These are phyloP conservation scores for Gambusia yucatana DNA, from an alignment of 2,797 vertebrate species.

Conservation along the genomic window DNA sequence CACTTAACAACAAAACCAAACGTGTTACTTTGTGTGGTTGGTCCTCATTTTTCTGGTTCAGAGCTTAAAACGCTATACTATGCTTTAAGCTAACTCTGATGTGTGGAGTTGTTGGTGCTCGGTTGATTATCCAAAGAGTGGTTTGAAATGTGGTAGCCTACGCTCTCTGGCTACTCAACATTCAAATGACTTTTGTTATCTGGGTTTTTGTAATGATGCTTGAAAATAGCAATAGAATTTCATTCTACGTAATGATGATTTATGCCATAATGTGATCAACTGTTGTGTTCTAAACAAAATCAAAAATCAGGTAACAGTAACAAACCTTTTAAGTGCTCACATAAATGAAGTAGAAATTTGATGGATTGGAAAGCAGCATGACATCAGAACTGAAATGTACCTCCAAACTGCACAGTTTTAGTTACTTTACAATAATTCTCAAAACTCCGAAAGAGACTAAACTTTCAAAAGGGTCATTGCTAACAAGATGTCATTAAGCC, in stretches of 20 bases:
- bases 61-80: neutral
- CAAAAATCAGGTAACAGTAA: neutral
- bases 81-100: neutral
- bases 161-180: neutral
- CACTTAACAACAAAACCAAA: neutral
- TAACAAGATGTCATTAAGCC: slow-evolving; percentile 11
- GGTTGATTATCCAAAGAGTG: neutral
- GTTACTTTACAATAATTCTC: neutral
- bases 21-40: neutral
- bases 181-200: neutral
- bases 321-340: neutral
- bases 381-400: neutral
- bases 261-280: neutral
- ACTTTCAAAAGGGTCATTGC: neutral
- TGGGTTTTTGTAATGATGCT: neutral
- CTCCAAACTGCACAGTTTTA: neutral
- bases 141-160: neutral
- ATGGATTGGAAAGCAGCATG: neutral
- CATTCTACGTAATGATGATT: too few relatives aligned
- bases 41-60: neutral
- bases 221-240: neutral
- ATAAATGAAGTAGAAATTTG: neutral
- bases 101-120: neutral
- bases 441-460: slow-evolving; percentile 18
- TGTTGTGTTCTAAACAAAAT: neutral